Evolutionary conservation across 2,113 vertebrate genomes (phyloP), one percentile per base, ranked within the genome.

Genomic region (Romanogobio albipinnatus): DNA sequence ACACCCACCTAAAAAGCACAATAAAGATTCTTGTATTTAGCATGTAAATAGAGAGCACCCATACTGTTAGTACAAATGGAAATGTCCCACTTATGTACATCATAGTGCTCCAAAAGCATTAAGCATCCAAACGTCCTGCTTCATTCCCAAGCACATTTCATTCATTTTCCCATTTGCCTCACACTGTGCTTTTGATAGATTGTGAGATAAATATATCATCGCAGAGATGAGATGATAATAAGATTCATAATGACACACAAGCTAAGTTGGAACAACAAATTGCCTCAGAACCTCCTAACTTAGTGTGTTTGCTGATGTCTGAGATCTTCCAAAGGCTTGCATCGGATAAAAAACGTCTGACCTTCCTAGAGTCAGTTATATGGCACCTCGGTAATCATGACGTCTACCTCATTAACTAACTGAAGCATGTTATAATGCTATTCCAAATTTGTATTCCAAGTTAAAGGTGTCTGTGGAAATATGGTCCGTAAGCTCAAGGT

Each of bases 111-210:
- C 11, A 29, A 70, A 53, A 82, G 49, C 49, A 82, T 58, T 56
- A 56, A 39, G 22, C 83, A 76, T 66, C 73, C 26, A n/a, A n/a
- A n/a, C 3, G 26, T 53, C 73, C 36, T 59, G 45, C 58, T 24
- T 56, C 66, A 74, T 33, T 51, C 33, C 14, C 51, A 43, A 76
- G 49, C 45, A 76, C 56, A 84, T 47, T 47, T 81, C 84, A 81
- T 76, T 81, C 77, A 26, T n/a, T 66, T 73, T 39, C 36, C 61
- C 78, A 90, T 90, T 91, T 91, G 85, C 86, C 86, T 87, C 88
- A 74, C 77, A 86, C 88, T 87, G 61, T 58, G 74, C 74, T 76
- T 51, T 58, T 68, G 86, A 91, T 77, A 19, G 39, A 49, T 47
- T 62, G 10, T 22, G 84, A 62, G 90, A 87, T 73, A 80, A 79